phyloP scores from a whole-genome alignment of 2,113 vertebrate species.

The Anarrhichthys ocellatus region DNA sequence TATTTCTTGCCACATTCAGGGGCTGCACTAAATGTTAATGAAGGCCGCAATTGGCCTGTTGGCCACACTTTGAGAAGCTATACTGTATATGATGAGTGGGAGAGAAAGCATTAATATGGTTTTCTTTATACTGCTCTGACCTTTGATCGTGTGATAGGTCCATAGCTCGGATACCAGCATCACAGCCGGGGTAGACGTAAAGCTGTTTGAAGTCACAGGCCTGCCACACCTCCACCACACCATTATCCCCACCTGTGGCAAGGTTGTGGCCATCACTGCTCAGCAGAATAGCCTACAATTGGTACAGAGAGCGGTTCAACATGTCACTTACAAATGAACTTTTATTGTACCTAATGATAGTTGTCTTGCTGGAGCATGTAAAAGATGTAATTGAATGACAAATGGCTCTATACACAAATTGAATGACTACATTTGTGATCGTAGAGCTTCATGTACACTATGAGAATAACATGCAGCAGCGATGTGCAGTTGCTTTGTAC shows the following conservation, averaged over 20 bases:
- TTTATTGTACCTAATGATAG: not conserved
- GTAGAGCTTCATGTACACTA: not conserved
- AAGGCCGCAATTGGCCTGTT: not conserved
- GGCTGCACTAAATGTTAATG: not conserved
- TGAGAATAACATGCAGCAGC: not conserved
- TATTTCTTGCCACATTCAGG: not conserved
- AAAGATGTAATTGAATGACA: not conserved
- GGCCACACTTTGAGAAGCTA: not conserved
- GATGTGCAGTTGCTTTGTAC: not conserved
- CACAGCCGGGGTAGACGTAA: slow-evolving; percentile 98
- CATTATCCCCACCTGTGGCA: slow-evolving; percentile 96
- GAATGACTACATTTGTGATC: not conserved
- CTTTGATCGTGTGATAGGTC: slow-evolving; percentile 99
- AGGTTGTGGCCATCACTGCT: slow-evolving; percentile 98
- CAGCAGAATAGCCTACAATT: slow-evolving; percentile 91
- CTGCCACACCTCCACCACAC: slow-evolving; percentile 98
- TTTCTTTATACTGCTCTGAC: slow-evolving; percentile 75
- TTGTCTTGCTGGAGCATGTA: not conserved
- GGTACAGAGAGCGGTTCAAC: not conserved
- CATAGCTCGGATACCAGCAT: slow-evolving; percentile 97
- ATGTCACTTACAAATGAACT: not conserved
- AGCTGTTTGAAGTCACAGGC: slow-evolving; percentile 98
- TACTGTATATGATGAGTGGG: not conserved
- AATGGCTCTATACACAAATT: not conserved
- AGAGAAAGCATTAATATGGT: not conserved